Conservation (phyloP, 2,888 invertebrate species). For the Leptodirus hochenwartii region DNA sequence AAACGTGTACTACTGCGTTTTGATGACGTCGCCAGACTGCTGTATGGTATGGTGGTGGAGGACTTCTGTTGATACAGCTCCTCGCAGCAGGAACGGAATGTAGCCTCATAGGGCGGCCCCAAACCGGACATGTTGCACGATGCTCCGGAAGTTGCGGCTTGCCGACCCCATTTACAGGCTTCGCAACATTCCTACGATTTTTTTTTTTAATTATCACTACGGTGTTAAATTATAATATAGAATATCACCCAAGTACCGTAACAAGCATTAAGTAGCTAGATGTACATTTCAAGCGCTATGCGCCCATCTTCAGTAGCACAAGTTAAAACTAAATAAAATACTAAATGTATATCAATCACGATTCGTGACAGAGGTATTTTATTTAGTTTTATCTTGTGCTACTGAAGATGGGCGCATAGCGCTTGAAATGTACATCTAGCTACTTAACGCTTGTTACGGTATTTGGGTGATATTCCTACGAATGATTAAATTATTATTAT, state of each 20-base stretch:
- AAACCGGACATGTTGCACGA: conserved; percentile 38
- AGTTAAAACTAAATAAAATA: too few species aligned
- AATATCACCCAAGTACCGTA: too few species aligned
- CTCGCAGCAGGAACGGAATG: conserved; percentile 42
- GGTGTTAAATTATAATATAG: too few species aligned
- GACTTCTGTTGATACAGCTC: conserved; percentile 20
- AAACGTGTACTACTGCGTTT: too few species aligned
- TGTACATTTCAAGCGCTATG: too few species aligned
- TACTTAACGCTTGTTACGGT: background rate
- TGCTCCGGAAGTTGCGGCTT: conserved; percentile 35
- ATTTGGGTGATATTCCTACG: conserved; percentile 1
- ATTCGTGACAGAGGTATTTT: too few species aligned
- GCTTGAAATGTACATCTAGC: conserved; percentile 5
- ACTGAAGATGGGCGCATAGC: too few species aligned
- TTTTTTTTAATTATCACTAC: too few species aligned
- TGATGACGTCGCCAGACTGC: conserved; percentile 7
- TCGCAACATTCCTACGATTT: conserved; percentile 40
- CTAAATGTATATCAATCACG: too few species aligned
- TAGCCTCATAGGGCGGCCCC: conserved; percentile 38
- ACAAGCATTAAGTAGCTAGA: too few species aligned
- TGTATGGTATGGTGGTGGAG: conserved; percentile 12
- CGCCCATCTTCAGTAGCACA: too few species aligned
- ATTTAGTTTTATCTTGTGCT: too few species aligned
- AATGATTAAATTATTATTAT: background rate
- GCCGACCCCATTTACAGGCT: conserved; percentile 42